Evolutionary conservation across 2,888 invertebrate genomes (phyloP), one percentile per base, ranked within the genome.

Genomic region (Eulithis prunata): DNA sequence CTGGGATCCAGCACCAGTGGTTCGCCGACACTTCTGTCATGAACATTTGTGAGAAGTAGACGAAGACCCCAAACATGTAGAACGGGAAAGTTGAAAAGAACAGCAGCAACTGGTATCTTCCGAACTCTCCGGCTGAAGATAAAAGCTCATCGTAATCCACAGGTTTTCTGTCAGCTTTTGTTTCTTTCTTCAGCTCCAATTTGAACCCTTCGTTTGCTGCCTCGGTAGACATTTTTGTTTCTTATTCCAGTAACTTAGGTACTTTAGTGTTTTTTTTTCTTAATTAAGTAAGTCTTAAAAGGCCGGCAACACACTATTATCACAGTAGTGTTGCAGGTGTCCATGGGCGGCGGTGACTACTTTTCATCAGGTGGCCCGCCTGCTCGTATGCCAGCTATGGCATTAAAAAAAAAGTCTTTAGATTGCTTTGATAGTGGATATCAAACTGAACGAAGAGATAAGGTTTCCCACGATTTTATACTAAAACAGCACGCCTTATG

Each of bases 1-100:
- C 82, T 13, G 81, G 81, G n/a, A 82, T 71, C 74, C 75, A 71
- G 64, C 82, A 82, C 82, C 82, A 82, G 64, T 82, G 78, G 53
- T 80, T 76, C 12, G 75, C 72, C 0, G 82, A 76, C 0, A 72
- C 71, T 71, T 82, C 80, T 0, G 81, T 82, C 49, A 82, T 73
- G 61, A 81, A 81, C 62, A 80, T 62, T 60, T 81, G 82, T 4
- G 75, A 59, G 66, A 71, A 81, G 61, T 82, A 81, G 0, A 70
- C 73, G 58, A 76, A 77, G 0, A 79, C 81, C 13, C 78, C 80
- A 55, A 74, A 81, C 51, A 76, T 52, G 60, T 80, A 80, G 63
- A 81, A 82, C 0, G 82, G 82, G 57, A 71, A 76, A 10, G 80
- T 80, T 3, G 76, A 73, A 8, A 81, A 54, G 59, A 79, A 76